A percentile compares a stretch with the other conserved stretches of the same genome.
Conservation (phyloP, 2,888 invertebrate genomes). For the Ophion slaviceki region DNA sequence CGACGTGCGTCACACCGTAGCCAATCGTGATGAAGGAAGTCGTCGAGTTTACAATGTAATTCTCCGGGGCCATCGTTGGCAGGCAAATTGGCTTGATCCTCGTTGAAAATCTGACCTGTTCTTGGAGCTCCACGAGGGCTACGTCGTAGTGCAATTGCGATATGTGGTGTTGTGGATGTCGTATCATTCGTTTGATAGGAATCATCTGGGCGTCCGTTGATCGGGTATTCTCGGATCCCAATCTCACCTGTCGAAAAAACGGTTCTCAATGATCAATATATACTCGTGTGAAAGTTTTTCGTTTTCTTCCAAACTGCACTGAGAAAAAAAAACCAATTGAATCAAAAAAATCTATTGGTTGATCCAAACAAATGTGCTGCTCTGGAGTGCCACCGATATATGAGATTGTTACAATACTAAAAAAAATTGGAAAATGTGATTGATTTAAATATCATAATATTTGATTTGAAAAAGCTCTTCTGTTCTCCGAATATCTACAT, state of each 20-base stretch:
- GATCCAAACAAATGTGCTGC: too few species aligned
- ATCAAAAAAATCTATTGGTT: too few species aligned
- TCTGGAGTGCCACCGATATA: too few species aligned
- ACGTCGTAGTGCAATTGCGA: constrained; percentile 76
- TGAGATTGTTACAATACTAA: too few species aligned
- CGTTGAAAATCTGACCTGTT: constrained; percentile 66
- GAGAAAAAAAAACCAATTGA: too few species aligned
- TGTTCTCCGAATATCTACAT: too few species aligned
- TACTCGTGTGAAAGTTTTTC: neutral
- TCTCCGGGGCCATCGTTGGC: constrained; percentile 72
- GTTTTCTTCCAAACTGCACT: neutral
- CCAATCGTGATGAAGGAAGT: constrained; percentile 75
- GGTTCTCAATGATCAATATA: neutral
- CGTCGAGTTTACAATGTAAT: constrained; percentile 54
- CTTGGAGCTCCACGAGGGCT: constrained; percentile 74
- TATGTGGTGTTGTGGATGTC: constrained; percentile 74
- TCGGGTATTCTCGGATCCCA: constrained; percentile 74
- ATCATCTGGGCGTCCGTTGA: constrained; percentile 71
- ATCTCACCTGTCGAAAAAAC: constrained; percentile 72
- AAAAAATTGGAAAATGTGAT: too few species aligned
- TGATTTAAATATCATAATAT: too few species aligned
- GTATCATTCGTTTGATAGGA: constrained; percentile 68
- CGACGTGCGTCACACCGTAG: constrained; percentile 74
- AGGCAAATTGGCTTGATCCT: constrained; percentile 77
- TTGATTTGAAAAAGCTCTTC: too few species aligned